Evolutionary conservation across 2,797 vertebrate genomes (phyloP).

Genomic region (Rhodeus uyekii): DNA sequence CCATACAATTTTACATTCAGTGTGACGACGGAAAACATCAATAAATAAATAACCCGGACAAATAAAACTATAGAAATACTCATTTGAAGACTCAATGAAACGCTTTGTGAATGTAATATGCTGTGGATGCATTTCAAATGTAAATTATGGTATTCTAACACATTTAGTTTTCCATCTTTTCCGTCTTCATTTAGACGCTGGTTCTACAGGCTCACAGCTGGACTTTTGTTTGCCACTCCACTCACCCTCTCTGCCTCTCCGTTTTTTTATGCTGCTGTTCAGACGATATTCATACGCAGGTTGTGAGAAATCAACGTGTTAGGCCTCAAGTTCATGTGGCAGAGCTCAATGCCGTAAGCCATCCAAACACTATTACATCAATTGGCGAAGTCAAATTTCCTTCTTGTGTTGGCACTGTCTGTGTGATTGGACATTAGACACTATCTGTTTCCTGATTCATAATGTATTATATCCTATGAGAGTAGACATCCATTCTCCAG

Average conservation of each 20-base stretch:
- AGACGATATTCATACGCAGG: constrained; percentile 56
- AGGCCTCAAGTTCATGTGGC: constrained; percentile 54
- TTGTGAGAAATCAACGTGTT: constrained; percentile 46
- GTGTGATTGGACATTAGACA: constrained; percentile 33
- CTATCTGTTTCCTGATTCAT: constrained; percentile 53
- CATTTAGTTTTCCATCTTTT: constrained; percentile 62
- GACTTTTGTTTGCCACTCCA: constrained; percentile 63
- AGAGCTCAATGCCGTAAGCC: constrained; percentile 50
- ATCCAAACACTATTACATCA: constrained; percentile 61
- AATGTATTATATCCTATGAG: constrained; percentile 41
- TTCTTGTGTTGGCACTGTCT: constrained; percentile 49
- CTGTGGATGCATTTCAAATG: constrained; percentile 65
- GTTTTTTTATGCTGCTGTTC: constrained; percentile 50
- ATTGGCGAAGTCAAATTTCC: constrained; percentile 54
- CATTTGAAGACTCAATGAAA: constrained; percentile 62
- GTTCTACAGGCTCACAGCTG: constrained; percentile 64
- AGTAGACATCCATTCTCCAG: constrained; percentile 28
- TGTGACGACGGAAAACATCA: constrained; percentile 59
- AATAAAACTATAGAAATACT: constrained; percentile 64
- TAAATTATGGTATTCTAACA: constrained; percentile 64
- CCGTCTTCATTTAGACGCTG: constrained; percentile 59
- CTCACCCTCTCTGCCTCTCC: constrained; percentile 56
- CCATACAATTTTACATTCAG: constrained; percentile 60
- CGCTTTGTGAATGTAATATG: constrained; percentile 62
- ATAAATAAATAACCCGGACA: constrained; percentile 64